Evolutionary conservation across 2,888 invertebrate genomes (phyloP).

Genomic region (Clusia tigrina): DNA sequence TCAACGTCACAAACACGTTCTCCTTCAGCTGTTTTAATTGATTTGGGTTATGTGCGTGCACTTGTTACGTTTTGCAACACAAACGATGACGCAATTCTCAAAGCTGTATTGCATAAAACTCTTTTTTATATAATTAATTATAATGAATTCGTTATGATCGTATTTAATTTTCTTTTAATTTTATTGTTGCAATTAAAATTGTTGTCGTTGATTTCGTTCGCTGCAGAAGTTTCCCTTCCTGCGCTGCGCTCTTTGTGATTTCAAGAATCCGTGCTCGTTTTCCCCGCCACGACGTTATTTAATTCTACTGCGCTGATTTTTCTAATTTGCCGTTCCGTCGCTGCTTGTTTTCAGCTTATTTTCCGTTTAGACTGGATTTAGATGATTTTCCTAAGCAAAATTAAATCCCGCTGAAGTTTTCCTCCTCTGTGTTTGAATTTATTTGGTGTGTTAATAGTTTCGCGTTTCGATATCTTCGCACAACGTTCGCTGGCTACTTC

Average conservation of each 20-base stretch:
- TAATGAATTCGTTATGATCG: not conserved
- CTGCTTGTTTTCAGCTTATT: not conserved
- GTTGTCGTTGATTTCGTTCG: slow-evolving; percentile 27
- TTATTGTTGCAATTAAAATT: not conserved
- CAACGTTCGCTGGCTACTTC: slow-evolving; percentile 48
- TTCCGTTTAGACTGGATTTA: not conserved
- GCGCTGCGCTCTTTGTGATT: not conserved
- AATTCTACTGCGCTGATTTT: slow-evolving; percentile 21
- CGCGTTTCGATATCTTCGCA: slow-evolving; percentile 15
- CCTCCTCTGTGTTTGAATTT: not conserved
- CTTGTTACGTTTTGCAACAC: not conserved
- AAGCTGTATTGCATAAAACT: not conserved
- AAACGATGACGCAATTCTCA: too few species aligned
- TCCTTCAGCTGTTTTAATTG: not conserved
- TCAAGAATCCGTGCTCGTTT: not conserved
- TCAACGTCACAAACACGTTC: not conserved
- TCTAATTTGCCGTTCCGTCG: slow-evolving; percentile 8
- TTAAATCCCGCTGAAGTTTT: not conserved
- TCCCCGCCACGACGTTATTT: slow-evolving; percentile 1
- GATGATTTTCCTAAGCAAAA: slow-evolving; percentile 2
- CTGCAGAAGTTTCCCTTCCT: slow-evolving; percentile 8
- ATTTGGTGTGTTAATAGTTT: slow-evolving; percentile 32
- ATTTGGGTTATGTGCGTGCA: not conserved
- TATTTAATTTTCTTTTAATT: not conserved
- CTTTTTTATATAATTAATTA: not conserved